phyloP scores from a whole-genome alignment of 53 echinoderm and acorn worm species.

The Mesocentrotus franciscanus region DNA sequence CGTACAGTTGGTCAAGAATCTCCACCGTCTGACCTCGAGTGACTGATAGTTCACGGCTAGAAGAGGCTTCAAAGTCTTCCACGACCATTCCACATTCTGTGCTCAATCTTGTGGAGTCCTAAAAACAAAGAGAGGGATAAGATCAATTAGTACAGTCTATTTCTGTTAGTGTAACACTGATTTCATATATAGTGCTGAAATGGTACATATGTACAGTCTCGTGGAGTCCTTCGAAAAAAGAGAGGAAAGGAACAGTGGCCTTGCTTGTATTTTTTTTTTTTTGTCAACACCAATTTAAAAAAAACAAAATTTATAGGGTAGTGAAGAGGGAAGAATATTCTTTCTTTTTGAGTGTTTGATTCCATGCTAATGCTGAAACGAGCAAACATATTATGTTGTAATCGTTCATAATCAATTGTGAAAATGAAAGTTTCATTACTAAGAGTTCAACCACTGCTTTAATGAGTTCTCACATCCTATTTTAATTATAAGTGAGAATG shows the following conservation, averaged over 20 bases:
- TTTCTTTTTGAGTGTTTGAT: background rate
- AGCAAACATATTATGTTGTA: background rate
- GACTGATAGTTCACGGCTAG: conserved; percentile 81
- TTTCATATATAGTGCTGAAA: background rate
- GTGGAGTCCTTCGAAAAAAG: background rate
- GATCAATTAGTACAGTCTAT: background rate
- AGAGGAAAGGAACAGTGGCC: too few relatives aligned
- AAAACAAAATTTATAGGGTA: too few relatives aligned
- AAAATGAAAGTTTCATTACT: too few relatives aligned
- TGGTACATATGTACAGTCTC: background rate
- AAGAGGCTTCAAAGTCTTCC: conserved; percentile 88
- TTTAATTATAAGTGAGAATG: background rate
- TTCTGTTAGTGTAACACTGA: background rate
- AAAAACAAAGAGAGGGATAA: conserved; percentile 21
- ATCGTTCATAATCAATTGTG: background rate
- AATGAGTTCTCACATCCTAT: too few relatives aligned
- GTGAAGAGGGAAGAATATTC: too few relatives aligned
- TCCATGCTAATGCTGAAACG: background rate
- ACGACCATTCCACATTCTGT: conserved; percentile 84
- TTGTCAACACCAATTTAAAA: too few relatives aligned
- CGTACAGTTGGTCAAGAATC: conserved; percentile 72
- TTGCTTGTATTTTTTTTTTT: too few relatives aligned
- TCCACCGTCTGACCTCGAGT: conserved; percentile 87
- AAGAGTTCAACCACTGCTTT: too few relatives aligned
- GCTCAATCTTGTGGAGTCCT: conserved; percentile 86